These are phyloP conservation scores for Mus spretus DNA, from an alignment of 2,797 vertebrate species.

Conservation along the genomic window DNA sequence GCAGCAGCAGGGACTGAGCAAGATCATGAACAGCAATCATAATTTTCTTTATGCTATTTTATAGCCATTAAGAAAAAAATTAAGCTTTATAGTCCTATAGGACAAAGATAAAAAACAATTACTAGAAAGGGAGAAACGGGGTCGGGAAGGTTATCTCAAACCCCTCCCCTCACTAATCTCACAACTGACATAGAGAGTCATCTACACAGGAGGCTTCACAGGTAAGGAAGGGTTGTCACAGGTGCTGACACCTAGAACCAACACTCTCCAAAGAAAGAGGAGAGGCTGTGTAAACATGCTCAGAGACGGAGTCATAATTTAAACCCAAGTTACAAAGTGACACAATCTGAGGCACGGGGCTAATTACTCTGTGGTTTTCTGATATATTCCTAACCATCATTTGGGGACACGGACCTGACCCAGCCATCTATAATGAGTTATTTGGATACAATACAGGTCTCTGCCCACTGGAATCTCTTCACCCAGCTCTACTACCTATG, in stretches of 20 bases:
- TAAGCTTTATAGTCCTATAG: conserved; percentile 9
- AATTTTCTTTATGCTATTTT: conserved; percentile 61
- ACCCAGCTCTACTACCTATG: neutral
- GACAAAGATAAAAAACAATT: conserved; percentile 36
- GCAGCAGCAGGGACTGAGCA: neutral
- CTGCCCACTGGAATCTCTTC: conserved; percentile 13
- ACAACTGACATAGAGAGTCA: conserved; percentile 21
- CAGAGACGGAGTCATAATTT: neutral
- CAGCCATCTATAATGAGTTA: neutral
- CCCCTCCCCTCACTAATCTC: neutral
- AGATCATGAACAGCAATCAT: neutral
- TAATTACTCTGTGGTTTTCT: conserved; percentile 28
- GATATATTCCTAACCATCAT: conserved; percentile 28
- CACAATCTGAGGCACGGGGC: conserved; percentile 16
- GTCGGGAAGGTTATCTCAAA: neutral
- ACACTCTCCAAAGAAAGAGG: neutral
- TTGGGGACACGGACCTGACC: neutral
- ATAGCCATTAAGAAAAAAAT: conserved; percentile 34
- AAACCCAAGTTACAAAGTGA: neutral
- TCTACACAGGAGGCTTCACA: neutral
- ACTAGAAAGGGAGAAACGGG: neutral
- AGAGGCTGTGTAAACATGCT: neutral
- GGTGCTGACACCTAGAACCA: conserved; percentile 2
- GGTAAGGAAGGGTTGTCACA: neutral
- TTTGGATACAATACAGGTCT: neutral